Evolutionary conservation across 2,113 vertebrate genomes (phyloP).

Genomic region (Bubalus kerabau): DNA sequence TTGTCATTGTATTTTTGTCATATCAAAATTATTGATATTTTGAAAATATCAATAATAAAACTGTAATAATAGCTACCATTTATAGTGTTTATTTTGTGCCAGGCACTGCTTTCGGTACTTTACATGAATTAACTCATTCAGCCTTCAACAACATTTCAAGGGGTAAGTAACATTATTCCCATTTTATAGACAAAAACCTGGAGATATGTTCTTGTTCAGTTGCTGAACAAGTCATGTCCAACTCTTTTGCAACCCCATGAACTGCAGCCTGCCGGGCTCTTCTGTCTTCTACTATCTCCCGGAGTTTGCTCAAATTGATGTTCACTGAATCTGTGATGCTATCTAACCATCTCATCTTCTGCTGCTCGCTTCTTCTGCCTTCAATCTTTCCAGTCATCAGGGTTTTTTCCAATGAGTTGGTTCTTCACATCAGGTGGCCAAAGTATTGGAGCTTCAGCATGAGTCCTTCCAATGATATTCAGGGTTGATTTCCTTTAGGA

Average conservation of each 20-base stretch:
- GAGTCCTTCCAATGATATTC: background rate
- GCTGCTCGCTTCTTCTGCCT: background rate
- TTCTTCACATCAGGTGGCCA: background rate
- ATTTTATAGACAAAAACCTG: background rate
- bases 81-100: background rate
- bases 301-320: background rate
- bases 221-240: background rate
- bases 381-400: fast-evolving
- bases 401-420: background rate
- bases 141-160: background rate
- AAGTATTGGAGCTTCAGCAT: background rate
- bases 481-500: background rate
- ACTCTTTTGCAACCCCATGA: background rate
- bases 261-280: background rate
- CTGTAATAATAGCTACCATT: background rate
- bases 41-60: background rate
- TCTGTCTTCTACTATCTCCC: background rate
- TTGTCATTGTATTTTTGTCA: background rate
- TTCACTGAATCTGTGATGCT: background rate
- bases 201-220: background rate
- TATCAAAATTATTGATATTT: background rate
- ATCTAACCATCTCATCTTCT: background rate
- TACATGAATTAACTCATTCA: background rate
- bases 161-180: background rate
- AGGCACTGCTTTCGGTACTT: background rate